Evolutionary conservation across 2,888 invertebrate species (phyloP).

Genomic region (Limnephilus auricula): DNA sequence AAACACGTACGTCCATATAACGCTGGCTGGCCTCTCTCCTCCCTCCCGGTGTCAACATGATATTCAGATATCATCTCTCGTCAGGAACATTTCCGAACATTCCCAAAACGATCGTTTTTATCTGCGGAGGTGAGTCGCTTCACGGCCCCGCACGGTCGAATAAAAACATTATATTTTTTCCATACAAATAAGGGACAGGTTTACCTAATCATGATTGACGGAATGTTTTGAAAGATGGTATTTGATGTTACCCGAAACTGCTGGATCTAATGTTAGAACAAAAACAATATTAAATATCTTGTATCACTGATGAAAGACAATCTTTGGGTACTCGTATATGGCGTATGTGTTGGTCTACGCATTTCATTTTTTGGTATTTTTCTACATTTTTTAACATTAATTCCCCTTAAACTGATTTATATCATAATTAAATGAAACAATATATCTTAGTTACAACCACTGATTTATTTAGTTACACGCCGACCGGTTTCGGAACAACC

Average conservation of each 20-base stretch:
- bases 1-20: constrained; percentile 67
- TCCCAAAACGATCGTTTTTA: constrained; percentile 63
- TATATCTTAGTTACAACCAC: too few relatives aligned
- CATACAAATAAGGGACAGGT: constrained; percentile 36
- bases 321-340: too few relatives aligned
- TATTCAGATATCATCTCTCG: constrained; percentile 66
- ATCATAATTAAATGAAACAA: too few relatives aligned
- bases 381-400: too few relatives aligned
- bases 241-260: not conserved
- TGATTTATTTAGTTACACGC: too few relatives aligned
- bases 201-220: constrained; percentile 64
- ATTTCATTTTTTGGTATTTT: too few relatives aligned
- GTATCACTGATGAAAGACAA: not conserved
- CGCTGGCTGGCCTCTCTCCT: constrained; percentile 62
- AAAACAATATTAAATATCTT: not conserved
- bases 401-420: too few relatives aligned
- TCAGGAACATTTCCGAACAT: constrained; percentile 50
- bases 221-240: constrained; percentile 50
- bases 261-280: not conserved
- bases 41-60: constrained; percentile 65
- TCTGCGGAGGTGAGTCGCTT: constrained; percentile 54
- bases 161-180: constrained; percentile 53
- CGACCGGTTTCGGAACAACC: too few relatives aligned
- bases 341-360: not conserved
- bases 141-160: constrained; percentile 53